Conservation (phyloP, 1,140 invertebrate species). For the Adelges cooleyi region DNA sequence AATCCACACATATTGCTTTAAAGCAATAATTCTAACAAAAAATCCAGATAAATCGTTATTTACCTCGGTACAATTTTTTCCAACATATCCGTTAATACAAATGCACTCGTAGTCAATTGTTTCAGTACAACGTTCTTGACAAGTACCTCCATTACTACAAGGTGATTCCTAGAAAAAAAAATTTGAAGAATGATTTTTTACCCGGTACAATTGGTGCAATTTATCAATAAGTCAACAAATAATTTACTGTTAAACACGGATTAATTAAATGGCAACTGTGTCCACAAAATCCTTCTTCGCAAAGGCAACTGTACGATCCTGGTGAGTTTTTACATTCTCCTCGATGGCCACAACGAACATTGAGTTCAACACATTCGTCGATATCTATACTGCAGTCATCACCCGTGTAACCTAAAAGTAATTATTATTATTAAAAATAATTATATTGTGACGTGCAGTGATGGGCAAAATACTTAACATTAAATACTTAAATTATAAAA, state of each 20-base stretch:
- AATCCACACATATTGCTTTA: too few species aligned
- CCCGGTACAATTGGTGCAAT: too few species aligned
- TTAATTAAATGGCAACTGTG: conserved; percentile 53
- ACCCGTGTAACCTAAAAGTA: conserved; percentile 49
- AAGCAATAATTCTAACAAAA: too few species aligned
- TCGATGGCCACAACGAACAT: conserved; percentile 42
- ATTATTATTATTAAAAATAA: not conserved
- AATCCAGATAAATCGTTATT: conserved; percentile 30
- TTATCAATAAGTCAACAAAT: not conserved
- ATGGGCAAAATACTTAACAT: too few species aligned
- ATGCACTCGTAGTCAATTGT: conserved; percentile 50
- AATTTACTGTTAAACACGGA: conserved; percentile 46
- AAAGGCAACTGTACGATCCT: conserved; percentile 55
- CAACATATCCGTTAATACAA: conserved; percentile 51
- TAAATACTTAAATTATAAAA: too few species aligned
- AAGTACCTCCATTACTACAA: conserved; percentile 55
- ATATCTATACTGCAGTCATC: conserved; percentile 58
- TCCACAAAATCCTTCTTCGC: conserved; percentile 53
- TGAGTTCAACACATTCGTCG: conserved; percentile 47
- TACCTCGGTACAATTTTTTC: conserved; percentile 60
- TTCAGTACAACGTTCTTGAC: conserved; percentile 48
- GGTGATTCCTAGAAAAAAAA: conserved; percentile 38
- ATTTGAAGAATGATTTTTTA: too few species aligned
- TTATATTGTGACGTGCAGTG: too few species aligned
- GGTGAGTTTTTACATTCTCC: conserved; percentile 54